Percentiles rank a stretch among this genome's conserved stretches.
These are phyloP conservation scores for Heptascelio sp. DNA, from an alignment of 2,888 invertebrate species.

Conservation along the genomic window DNA sequence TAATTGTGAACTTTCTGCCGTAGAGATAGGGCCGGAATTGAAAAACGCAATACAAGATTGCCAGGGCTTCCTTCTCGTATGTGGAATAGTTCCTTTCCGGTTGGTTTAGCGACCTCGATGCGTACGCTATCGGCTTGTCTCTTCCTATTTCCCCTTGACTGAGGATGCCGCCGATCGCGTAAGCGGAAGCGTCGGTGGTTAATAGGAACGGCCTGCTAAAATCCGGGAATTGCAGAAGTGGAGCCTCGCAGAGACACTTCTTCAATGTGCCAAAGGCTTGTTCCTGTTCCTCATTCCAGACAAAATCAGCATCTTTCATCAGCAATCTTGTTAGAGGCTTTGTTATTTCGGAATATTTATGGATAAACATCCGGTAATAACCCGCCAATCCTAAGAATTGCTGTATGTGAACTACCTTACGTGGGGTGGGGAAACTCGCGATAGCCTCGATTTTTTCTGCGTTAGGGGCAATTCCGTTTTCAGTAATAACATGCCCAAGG, in stretches of 20 bases:
- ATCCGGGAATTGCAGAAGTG: conserved; percentile 55
- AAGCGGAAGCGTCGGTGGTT: conserved; percentile 48
- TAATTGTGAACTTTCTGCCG: conserved; percentile 16
- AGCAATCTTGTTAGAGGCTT: conserved; percentile 58
- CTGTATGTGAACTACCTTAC: background rate
- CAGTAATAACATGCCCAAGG: conserved; percentile 14
- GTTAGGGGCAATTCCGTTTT: background rate
- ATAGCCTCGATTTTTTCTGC: background rate
- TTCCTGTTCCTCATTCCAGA: conserved; percentile 37
- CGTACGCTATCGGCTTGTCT: conserved; percentile 12
- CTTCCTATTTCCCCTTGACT: conserved; percentile 41
- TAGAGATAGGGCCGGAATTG: background rate
- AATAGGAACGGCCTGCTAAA: conserved; percentile 43
- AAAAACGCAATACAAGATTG: background rate
- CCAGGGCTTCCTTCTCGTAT: background rate
- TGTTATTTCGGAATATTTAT: conserved; percentile 60
- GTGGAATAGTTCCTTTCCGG: background rate
- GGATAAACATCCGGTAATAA: conserved; percentile 68
- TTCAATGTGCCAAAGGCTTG: conserved; percentile 38
- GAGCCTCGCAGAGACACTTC: conserved; percentile 39
- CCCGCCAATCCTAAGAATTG: conserved; percentile 67
- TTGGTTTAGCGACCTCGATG: background rate
- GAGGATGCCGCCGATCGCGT: conserved; percentile 49
- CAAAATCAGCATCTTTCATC: conserved; percentile 39
- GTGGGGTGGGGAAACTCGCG: conserved; percentile 1